phyloP scores from a whole-genome alignment of 2,888 invertebrate genomes.

The Choreutis nemorana region DNA sequence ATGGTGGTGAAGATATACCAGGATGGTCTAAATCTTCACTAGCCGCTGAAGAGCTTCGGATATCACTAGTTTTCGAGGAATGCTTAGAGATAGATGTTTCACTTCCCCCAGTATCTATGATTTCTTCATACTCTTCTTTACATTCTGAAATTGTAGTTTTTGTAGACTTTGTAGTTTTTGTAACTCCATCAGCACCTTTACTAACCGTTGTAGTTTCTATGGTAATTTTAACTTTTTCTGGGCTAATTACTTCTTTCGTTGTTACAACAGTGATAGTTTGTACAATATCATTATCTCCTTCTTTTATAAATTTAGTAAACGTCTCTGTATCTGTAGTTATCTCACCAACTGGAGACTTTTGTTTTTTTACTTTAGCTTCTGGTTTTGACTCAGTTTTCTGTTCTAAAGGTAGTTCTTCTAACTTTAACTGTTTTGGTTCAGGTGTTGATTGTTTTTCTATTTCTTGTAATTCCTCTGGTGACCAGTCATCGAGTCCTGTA shows the following conservation, averaged over 20 bases:
- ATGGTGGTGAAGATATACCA: conserved; percentile 64
- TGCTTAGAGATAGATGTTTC: conserved; percentile 59
- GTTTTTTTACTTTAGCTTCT: conserved; percentile 35
- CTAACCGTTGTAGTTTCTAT: conserved; percentile 58
- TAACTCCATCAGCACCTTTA: conserved; percentile 48
- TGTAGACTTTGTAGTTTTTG: conserved; percentile 57
- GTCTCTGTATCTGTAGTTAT: conserved; percentile 55
- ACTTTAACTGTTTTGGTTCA: conserved; percentile 24
- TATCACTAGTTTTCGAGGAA: conserved; percentile 58
- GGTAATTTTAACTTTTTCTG: conserved; percentile 54
- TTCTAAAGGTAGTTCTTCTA: conserved; percentile 24
- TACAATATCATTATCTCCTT: conserved; percentile 49
- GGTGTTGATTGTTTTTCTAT: conserved; percentile 34
- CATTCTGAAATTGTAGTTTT: conserved; percentile 60
- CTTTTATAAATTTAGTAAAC: conserved; percentile 47
- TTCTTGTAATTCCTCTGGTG: conserved; percentile 49
- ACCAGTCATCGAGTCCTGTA: conserved; percentile 51
- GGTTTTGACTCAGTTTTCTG: conserved; percentile 21
- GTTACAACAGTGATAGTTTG: conserved; percentile 59
- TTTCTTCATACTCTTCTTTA: conserved; percentile 58
- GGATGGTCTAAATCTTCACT: conserved; percentile 70
- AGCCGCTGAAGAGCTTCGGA: conserved; percentile 68
- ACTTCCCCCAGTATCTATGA: conserved; percentile 45
- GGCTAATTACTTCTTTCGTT: conserved; percentile 55
- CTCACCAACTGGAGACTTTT: conserved; percentile 53